Evolutionary conservation across 2,113 vertebrate genomes (phyloP).

Genomic region (Laterallus jamaicensis): DNA sequence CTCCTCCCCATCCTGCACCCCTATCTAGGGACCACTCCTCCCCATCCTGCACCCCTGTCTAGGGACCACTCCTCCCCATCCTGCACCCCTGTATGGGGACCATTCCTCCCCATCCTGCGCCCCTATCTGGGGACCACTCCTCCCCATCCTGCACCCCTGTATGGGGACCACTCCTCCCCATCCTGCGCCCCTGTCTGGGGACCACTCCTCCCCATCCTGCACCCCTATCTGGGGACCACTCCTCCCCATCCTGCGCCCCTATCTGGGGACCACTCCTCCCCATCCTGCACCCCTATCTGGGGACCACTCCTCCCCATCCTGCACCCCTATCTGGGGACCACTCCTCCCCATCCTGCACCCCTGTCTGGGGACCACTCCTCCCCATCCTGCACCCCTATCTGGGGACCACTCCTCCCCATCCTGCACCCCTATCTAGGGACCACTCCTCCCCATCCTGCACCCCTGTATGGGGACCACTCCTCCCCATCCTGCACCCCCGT

Average conservation of each 20-base stretch:
- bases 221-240: background rate
- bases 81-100: too few species aligned
- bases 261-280: background rate
- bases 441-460: too few species aligned
- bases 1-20: background rate
- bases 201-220: too few species aligned
- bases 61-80: too few species aligned
- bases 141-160: background rate
- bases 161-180: too few species aligned
- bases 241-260: background rate
- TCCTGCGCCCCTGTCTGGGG: too few species aligned
- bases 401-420: accelerated
- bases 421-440: background rate
- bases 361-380: background rate
- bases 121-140: background rate
- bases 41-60: background rate
- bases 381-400: too few species aligned
- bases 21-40: accelerated
- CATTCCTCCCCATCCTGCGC: too few species aligned
- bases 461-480: too few species aligned
- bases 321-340: too few species aligned
- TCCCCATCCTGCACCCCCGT: background rate
- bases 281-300: background rate
- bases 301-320: too few species aligned
- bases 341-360: background rate